Conservation (phyloP, 1,140 invertebrate species). For the Cheumatopsyche charites region DNA sequence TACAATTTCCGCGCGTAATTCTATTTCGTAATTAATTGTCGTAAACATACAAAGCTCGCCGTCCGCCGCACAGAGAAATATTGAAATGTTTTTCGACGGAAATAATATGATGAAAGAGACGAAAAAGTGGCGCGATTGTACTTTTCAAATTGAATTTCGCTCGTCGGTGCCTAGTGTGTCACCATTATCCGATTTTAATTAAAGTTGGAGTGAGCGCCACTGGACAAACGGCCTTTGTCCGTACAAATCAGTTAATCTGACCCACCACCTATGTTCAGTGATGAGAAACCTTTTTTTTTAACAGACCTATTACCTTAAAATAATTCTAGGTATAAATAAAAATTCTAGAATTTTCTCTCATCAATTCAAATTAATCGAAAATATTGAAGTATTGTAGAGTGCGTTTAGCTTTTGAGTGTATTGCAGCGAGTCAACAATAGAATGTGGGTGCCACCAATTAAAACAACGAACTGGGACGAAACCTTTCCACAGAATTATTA, state of each 20-base stretch:
- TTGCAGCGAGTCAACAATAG: too few relatives aligned
- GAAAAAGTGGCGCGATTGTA: slow-evolving; percentile 15
- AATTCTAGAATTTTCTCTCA: too few relatives aligned
- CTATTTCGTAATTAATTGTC: slow-evolving; percentile 20
- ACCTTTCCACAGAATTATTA: slow-evolving; percentile 9
- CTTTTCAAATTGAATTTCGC: slow-evolving; percentile 36
- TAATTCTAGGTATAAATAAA: too few relatives aligned
- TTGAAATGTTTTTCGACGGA: neutral
- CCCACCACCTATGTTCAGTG: neutral
- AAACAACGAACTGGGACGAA: neutral
- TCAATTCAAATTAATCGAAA: too few relatives aligned
- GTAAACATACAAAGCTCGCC: too few relatives aligned
- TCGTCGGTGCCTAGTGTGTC: slow-evolving; percentile 22
- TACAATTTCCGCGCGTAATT: too few relatives aligned
- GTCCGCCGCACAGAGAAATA: too few relatives aligned
- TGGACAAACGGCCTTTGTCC: slow-evolving; percentile 24
- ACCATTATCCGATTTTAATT: slow-evolving; percentile 37
- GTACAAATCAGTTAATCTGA: slow-evolving; percentile 31
- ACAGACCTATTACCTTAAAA: too few relatives aligned
- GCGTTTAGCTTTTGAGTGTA: too few relatives aligned
- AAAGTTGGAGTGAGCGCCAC: slow-evolving; percentile 2
- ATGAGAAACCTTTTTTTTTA: neutral
- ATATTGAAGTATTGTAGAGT: too few relatives aligned
- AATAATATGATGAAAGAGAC: neutral
- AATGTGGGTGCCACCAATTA: too few relatives aligned